Conservation (phyloP, 2,797 vertebrate genomes). For the Enteromius trimaculatus region DNA sequence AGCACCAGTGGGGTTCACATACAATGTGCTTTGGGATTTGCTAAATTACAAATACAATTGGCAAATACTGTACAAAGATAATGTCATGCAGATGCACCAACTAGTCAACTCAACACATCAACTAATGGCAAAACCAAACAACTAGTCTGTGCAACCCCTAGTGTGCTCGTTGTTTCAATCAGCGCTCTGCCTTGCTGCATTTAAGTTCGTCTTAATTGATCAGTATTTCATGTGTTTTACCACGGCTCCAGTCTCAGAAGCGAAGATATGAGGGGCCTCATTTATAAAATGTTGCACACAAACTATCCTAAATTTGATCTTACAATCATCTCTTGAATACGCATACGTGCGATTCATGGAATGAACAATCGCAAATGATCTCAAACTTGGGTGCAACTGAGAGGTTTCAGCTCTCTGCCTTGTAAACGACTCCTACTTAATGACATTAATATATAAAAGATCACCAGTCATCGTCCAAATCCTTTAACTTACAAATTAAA, state of each 20-base stretch:
- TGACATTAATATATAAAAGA: background rate
- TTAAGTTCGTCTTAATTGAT: conserved; percentile 78
- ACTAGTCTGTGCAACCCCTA: conserved; percentile 4
- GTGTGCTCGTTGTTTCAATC: conserved; percentile 6
- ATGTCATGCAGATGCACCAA: conserved; percentile 4
- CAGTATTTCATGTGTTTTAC: conserved; percentile 64
- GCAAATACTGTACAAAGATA: conserved; percentile 1
- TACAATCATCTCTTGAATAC: background rate
- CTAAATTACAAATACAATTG: conserved; percentile 9
- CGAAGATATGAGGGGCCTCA: conserved; percentile 47
- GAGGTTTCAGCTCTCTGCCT: background rate
- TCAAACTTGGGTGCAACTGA: background rate
- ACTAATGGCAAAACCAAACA: background rate
- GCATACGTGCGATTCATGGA: background rate
- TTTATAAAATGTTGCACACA: background rate
- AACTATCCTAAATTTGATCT: background rate
- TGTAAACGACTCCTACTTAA: background rate
- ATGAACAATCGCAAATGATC: background rate
- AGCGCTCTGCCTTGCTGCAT: conserved; percentile 81
- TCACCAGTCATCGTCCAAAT: background rate
- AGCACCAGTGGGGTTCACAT: conserved; percentile 1
- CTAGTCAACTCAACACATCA: conserved; percentile 1
- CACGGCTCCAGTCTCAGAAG: conserved; percentile 70
- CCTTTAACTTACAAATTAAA: background rate
- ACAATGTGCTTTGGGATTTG: background rate